Conservation (phyloP, 1,140 invertebrate genomes). For the Achroia grisella region DNA sequence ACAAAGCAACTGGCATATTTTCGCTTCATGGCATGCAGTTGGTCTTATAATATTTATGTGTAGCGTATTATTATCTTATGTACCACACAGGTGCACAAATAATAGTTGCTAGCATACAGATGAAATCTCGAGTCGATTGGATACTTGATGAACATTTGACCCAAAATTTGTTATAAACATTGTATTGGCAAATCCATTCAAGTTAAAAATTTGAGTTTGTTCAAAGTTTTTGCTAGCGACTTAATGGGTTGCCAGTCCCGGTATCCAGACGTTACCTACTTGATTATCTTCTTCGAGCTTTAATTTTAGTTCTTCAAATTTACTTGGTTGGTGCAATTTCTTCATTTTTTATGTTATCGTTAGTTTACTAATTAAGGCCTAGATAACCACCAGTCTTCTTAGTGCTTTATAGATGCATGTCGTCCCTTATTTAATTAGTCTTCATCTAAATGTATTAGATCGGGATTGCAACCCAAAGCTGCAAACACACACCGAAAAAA, state of each 20-base stretch:
- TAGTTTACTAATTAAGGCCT: too few relatives aligned
- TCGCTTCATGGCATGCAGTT: slow-evolving; percentile 10
- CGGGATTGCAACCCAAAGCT: slow-evolving; percentile 56
- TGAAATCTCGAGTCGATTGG: not conserved
- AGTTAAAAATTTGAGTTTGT: too few relatives aligned
- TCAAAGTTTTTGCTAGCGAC: slow-evolving; percentile 44
- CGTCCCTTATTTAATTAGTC: too few relatives aligned
- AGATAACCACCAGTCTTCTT: not conserved
- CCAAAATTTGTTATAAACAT: too few relatives aligned
- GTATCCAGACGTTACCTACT: not conserved
- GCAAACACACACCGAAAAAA: slow-evolving; percentile 45
- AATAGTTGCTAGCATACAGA: slow-evolving; percentile 36
- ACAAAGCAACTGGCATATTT: too few relatives aligned
- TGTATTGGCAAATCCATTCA: too few relatives aligned
- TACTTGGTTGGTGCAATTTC: slow-evolving; percentile 3
- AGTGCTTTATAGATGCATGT: not conserved
- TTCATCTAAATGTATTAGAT: not conserved
- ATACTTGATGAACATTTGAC: not conserved
- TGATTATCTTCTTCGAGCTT: not conserved
- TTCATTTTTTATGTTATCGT: not conserved
- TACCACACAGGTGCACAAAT: slow-evolving; percentile 28
- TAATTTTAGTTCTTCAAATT: not conserved
- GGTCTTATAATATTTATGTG: slow-evolving; percentile 16
- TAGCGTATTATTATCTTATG: slow-evolving; percentile 23
- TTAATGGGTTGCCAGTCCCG: slow-evolving; percentile 40